Evolutionary conservation across 2,888 invertebrate genomes (phyloP), one percentile per base, ranked within the genome.

Genomic region (Lochmaea capreae): DNA sequence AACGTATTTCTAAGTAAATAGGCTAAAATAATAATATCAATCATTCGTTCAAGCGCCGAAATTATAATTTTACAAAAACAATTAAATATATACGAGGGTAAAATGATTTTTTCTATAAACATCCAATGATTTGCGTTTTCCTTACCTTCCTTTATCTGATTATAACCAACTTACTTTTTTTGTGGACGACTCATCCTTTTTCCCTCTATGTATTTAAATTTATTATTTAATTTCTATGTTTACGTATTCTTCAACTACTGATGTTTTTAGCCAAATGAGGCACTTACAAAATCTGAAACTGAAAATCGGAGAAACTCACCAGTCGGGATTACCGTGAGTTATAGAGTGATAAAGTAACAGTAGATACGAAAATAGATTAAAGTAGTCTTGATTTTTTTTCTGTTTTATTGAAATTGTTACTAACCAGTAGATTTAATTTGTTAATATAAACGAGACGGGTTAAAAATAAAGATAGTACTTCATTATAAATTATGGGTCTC

Each of bases 241-340:
- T 12, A 43, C 12, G 12, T 12, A 12, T 46, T 46, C 12, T 46
- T 33, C 33, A 33, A 33, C 33, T 58, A 58, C 22, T 10, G 2
- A 10, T 39, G 42, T 62, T 63, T 63, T 43, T 63, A 63, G 62
- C 39, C 43, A 42, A 62, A n/a, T 33, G 16, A 39, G 39, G 62
- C 33, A 42, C 62, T 39, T 14, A 12, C 39, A 42, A 42, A 62
- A 9, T 42, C 16, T 42, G 43, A 63, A 16, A 10, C 11, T 18
- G 43, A 16, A 63, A n/a, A 63, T 63, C 16, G 62, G 43, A 16
- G 43, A 43, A 43, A 10, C 43, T 16, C 39, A n/a, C 11, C 18
- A 43, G 12, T 11, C 12, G 33, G n/a, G 11, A 63, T 10, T 63
- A 42, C n/a, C 62, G 42, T 63, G 62, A 63, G 43, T 63, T 12